A percentile compares a stretch with the other conserved stretches of the same genome.
Conservation (phyloP, 2,888 invertebrate genomes). For the Notodonta ziczac region DNA sequence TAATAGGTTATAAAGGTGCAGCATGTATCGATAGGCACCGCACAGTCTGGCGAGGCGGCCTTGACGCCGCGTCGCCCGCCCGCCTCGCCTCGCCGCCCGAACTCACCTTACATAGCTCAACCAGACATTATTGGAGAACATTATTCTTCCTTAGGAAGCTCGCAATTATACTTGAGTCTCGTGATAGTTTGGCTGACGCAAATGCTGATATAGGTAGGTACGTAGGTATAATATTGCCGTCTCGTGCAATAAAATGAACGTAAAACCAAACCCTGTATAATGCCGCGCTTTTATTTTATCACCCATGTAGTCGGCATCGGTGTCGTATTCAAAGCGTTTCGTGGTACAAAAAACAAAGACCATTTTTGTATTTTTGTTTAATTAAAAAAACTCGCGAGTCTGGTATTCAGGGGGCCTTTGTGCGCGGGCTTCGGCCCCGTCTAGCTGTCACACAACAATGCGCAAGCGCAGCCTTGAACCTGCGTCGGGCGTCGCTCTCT, state of each 20-base stretch:
- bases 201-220: constrained; percentile 12
- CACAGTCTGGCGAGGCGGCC: constrained; percentile 43
- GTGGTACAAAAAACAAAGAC: constrained; percentile 11
- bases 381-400: constrained; percentile 25
- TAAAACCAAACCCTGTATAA: not conserved
- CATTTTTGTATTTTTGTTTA: constrained; percentile 14
- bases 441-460: constrained; percentile 54
- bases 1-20: constrained; percentile 16
- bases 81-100: constrained; percentile 18
- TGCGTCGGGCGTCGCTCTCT: constrained; percentile 51
- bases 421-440: constrained; percentile 28
- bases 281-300: not conserved
- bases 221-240: not conserved
- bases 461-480: constrained; percentile 60
- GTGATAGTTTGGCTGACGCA: constrained; percentile 18
- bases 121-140: constrained; percentile 34
- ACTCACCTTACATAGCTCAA: constrained; percentile 37
- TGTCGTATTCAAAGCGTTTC: constrained; percentile 8
- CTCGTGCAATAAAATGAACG: constrained; percentile 5
- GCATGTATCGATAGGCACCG: constrained; percentile 41
- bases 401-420: constrained; percentile 31
- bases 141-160: constrained; percentile 38
- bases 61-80: constrained; percentile 34
- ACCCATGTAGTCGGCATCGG: not conserved
- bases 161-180: constrained; percentile 22